Evolutionary conservation across 2,888 invertebrate species (phyloP).

Genomic region (Pterostichus niger): DNA sequence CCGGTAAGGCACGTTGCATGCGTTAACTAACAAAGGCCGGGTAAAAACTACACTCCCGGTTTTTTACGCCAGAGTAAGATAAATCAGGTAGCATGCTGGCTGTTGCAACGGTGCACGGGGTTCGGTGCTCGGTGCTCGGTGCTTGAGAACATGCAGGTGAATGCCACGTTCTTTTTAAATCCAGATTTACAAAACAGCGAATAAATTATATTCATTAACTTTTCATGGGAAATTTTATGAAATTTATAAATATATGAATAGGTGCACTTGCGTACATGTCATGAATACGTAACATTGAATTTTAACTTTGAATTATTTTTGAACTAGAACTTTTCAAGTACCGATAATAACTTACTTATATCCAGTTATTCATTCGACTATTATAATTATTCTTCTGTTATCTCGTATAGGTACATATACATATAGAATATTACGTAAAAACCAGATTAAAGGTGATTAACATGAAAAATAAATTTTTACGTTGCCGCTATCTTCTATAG

Average conservation of each 20-base stretch:
- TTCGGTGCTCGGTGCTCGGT: conserved; percentile 3
- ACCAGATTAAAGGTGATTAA: too few relatives aligned
- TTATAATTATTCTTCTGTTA: too few relatives aligned
- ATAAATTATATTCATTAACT: conserved; percentile 18
- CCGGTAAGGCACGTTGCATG: conserved; percentile 51
- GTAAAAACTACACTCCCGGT: conserved; percentile 30
- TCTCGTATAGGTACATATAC: too few relatives aligned
- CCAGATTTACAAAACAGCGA: conserved; percentile 26
- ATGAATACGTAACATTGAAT: too few relatives aligned
- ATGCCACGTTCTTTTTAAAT: conserved; percentile 17
- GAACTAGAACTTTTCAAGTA: not conserved
- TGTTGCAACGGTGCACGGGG: not conserved
- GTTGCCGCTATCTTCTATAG: too few relatives aligned
- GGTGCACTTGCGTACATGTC: too few relatives aligned
- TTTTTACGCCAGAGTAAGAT: conserved; percentile 45
- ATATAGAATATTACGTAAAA: too few relatives aligned
- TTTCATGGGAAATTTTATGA: conserved; percentile 25
- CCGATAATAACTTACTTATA: too few relatives aligned
- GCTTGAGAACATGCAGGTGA: conserved; percentile 40
- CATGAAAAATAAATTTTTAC: too few relatives aligned
- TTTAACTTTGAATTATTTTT: too few relatives aligned
- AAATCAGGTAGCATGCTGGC: conserved; percentile 57
- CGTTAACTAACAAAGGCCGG: conserved; percentile 53
- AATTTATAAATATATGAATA: conserved; percentile 3
- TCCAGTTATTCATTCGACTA: not conserved